Evolutionary conservation across 2,888 invertebrate genomes (phyloP).

Genomic region (Nomada hirtipes): DNA sequence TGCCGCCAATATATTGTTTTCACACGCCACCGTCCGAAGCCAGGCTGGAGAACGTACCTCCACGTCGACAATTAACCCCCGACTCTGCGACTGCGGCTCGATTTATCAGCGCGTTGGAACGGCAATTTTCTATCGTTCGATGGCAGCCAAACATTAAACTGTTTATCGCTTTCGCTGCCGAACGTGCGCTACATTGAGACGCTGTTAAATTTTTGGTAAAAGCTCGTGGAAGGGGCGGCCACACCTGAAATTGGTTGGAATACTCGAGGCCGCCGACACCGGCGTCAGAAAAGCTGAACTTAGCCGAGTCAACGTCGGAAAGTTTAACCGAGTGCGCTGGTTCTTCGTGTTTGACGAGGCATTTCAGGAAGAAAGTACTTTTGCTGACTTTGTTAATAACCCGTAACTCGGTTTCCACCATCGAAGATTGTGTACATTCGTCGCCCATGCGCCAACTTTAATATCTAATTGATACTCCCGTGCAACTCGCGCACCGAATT

Average conservation of each 20-base stretch:
- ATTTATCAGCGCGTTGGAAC: constrained; percentile 20
- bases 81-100: constrained; percentile 24
- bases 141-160: neutral
- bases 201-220: constrained; percentile 48
- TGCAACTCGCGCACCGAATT: neutral
- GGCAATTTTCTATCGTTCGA: constrained; percentile 37
- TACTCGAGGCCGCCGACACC: constrained; percentile 51
- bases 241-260: constrained; percentile 37
- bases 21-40: constrained; percentile 57
- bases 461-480: constrained; percentile 57
- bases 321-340: constrained; percentile 61
- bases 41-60: constrained; percentile 25
- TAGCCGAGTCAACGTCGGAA: constrained; percentile 60
- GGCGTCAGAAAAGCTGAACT: constrained; percentile 52
- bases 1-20: constrained; percentile 60
- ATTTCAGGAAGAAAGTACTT: constrained; percentile 66
- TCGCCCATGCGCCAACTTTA: constrained; percentile 29
- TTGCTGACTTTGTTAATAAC: constrained; percentile 69
- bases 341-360: constrained; percentile 66
- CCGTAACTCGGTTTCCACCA: constrained; percentile 58
- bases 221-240: constrained; percentile 37
- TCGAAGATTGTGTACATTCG: constrained; percentile 46
- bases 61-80: constrained; percentile 41
- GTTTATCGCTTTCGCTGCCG: too few relatives aligned
- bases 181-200: constrained; percentile 19